Evolutionary conservation across 2,113 vertebrate species (phyloP).

Genomic region (Stigmatopora argus): DNA sequence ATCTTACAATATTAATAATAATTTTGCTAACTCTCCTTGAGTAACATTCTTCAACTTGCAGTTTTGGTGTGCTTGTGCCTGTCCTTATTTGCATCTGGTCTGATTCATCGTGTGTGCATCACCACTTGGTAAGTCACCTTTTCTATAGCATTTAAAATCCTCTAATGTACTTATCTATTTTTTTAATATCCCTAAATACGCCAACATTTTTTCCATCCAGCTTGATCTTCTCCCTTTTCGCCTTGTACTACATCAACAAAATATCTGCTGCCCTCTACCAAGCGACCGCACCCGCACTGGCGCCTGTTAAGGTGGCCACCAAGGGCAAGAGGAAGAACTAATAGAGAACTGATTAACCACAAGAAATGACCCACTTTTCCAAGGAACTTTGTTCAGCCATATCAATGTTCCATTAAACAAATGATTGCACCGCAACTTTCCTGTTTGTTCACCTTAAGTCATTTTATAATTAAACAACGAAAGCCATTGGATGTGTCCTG

Average conservation of each 20-base stretch:
- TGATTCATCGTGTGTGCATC: constrained; percentile 93
- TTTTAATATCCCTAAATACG: not conserved
- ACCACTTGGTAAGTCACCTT: constrained; percentile 87
- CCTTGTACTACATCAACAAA: constrained; percentile 95
- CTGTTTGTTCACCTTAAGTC: constrained; percentile 26
- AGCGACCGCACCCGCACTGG: constrained; percentile 58
- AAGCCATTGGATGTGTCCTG: constrained; percentile 11
- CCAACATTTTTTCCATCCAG: constrained; percentile 54
- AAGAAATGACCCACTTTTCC: not conserved
- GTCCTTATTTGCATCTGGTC: constrained; percentile 87
- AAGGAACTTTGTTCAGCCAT: not conserved
- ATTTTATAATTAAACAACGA: constrained; percentile 65
- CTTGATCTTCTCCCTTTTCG: constrained; percentile 90
- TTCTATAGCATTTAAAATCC: not conserved
- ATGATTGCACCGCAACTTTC: constrained; percentile 14
- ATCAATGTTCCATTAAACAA: constrained; percentile 39
- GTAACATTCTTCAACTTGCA: constrained; percentile 43
- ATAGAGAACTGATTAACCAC: constrained; percentile 28
- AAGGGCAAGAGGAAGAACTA: constrained; percentile 91
- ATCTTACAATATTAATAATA: no score
- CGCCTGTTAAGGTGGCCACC: constrained; percentile 76
- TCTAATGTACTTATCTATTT: rapidly evolving
- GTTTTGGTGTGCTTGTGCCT: constrained; percentile 83
- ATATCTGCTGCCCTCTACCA: constrained; percentile 91
- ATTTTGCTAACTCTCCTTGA: not conserved